Evolutionary conservation across 2,113 vertebrate species (phyloP), one percentile per base, ranked within the genome.

Genomic region (Serilophus lunatus): DNA sequence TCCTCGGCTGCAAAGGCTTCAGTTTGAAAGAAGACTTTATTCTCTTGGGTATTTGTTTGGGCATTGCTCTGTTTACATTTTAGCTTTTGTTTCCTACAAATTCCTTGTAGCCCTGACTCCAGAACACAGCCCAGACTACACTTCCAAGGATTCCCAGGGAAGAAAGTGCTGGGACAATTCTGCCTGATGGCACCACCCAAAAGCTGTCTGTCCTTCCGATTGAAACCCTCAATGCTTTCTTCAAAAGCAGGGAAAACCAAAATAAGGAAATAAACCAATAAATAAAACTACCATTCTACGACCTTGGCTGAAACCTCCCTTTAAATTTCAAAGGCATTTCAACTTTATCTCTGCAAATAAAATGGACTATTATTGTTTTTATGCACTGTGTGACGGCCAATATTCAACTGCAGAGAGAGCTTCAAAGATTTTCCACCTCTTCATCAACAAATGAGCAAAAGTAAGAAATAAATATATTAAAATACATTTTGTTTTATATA

Each of bases 31-130:
- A 75, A 90, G 96, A 91, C 91, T 96, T 91, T 31, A 18, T 60
- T 90, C 96, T 88, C 94, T 71, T 7, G 94, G 88, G 94, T 69
- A 63, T 95, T 94, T 79, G 75, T 79, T 95, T 89, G 78, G 75
- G 88, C 25, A 38, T 29, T 51, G 91, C 57, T 95, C 81, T 93
- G 83, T 59, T 93, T 77, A 85, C 65, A 49, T 69, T 86, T 88
- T 49, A 54, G 54, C 92, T 94, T 13, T 82, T 75, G 59, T 71
- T 89, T 83, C 84, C 77, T 49, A 49, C 14, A 51, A 91, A 89
- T 63, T 60, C 85, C 70, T 64, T 54, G 36, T 18, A 80, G 90
- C 76, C 5, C 51, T 38, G 26, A 31, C 36, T 78, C 49, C 64
- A 49, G 13, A 44, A 40, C 38, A 29, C 18, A 40, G 54, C 49